These are phyloP conservation scores for Siderastrea siderea DNA, from an alignment of 92 coral and sea anemone species.

Conservation along the genomic window DNA sequence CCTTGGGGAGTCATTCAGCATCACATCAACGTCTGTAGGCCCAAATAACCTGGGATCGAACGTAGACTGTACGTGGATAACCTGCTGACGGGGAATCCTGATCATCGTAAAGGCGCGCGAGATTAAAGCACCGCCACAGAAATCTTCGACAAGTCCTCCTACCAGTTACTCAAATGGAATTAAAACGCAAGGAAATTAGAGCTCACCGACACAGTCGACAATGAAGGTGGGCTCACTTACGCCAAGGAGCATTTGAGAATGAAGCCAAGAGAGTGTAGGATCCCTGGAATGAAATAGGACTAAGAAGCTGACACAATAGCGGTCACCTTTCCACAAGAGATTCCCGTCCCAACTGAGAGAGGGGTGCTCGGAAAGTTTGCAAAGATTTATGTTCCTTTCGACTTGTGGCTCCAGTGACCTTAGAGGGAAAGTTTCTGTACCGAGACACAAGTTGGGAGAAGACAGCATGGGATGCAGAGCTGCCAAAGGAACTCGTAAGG, in stretches of 20 bases:
- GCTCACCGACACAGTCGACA: not conserved
- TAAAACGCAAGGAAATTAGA: not conserved
- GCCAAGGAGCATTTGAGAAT: not conserved
- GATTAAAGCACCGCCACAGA: not conserved
- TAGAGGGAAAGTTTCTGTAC: constrained; percentile 30
- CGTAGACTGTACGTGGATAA: constrained; percentile 4
- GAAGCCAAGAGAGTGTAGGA: not conserved
- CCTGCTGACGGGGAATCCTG: not conserved
- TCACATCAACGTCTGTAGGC: too few relatives aligned
- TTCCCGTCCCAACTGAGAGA: constrained; percentile 23
- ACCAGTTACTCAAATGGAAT: not conserved
- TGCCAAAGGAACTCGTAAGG: constrained; percentile 29
- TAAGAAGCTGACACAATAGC: constrained; percentile 18
- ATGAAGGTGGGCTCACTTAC: constrained; percentile 16
- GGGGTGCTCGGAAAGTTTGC: constrained; percentile 41
- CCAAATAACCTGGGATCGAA: not conserved
- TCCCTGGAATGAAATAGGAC: constrained; percentile 8
- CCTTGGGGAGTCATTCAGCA: too few relatives aligned
- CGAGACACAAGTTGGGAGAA: constrained; percentile 37
- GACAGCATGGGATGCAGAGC: constrained; percentile 48
- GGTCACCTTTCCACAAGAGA: not conserved
- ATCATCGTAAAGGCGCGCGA: not conserved
- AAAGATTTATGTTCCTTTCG: too few relatives aligned
- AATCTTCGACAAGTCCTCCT: not conserved
- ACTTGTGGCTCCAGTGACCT: constrained; percentile 33